Evolutionary conservation across 2,113 vertebrate genomes (phyloP).

Genomic region (Hemichromis elongatus): DNA sequence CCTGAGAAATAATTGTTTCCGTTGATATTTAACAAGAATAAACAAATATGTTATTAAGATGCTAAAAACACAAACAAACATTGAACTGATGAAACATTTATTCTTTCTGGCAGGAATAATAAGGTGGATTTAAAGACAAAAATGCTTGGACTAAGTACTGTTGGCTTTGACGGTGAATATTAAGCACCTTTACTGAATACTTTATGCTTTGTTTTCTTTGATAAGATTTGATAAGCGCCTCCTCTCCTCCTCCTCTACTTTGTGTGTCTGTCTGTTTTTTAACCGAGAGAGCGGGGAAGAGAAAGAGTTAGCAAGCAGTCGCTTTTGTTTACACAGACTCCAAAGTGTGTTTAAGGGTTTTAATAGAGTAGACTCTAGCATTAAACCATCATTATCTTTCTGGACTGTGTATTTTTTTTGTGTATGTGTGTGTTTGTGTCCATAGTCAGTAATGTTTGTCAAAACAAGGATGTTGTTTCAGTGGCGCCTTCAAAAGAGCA

Average conservation of each 20-base stretch:
- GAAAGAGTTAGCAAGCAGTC: conserved; percentile 13
- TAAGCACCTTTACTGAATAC: conserved; percentile 39
- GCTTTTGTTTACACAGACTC: conserved; percentile 45
- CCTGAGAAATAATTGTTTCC: not conserved
- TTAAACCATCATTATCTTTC: conserved; percentile 37
- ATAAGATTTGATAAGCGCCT: conserved; percentile 11
- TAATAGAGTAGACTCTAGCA: conserved; percentile 29
- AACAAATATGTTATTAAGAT: not conserved
- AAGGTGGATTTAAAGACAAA: not conserved
- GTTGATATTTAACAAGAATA: not conserved
- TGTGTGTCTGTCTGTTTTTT: not conserved
- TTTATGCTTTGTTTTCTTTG: conserved; percentile 47
- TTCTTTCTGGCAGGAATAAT: not conserved
- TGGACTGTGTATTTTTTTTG: not conserved
- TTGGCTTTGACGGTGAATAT: not conserved
- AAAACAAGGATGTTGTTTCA: conserved; percentile 39
- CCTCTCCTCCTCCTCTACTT: not conserved
- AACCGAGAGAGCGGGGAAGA: not conserved
- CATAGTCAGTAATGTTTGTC: conserved; percentile 1
- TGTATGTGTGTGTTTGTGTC: not conserved
- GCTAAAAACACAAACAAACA: not conserved
- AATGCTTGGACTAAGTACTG: not conserved
- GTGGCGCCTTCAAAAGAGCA: conserved; percentile 42
- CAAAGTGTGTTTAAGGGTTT: conserved; percentile 49
- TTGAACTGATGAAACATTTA: not conserved